Percentiles rank a stretch among this genome's conserved stretches.
Conservation (phyloP, 2,113 vertebrate genomes). For the Lucifuga dentata region DNA sequence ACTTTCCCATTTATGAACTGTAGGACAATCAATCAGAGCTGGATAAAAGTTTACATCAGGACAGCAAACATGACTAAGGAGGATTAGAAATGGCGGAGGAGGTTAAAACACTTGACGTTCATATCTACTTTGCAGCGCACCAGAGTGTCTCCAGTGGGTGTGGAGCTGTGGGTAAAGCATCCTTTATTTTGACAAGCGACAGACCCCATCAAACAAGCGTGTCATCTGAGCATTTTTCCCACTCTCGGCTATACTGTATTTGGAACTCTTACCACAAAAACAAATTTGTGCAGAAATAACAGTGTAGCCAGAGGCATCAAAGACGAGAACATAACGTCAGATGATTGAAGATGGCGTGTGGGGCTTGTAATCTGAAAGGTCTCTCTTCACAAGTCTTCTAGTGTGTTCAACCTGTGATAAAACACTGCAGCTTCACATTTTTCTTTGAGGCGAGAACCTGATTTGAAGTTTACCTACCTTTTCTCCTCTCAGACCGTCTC, state of each 20-base stretch:
- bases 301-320: slow-evolving; percentile 25
- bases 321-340: slow-evolving; percentile 24
- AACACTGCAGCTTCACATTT: slow-evolving; percentile 61
- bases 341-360: slow-evolving; percentile 47
- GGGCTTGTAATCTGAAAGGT: slow-evolving; percentile 43
- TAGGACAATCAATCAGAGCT: slow-evolving; percentile 16
- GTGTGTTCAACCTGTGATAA: slow-evolving; percentile 63
- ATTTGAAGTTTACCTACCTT: slow-evolving; percentile 91
- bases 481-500: slow-evolving; percentile 92
- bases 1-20: no score
- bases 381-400: slow-evolving; percentile 52
- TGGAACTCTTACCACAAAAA: slow-evolving; percentile 18
- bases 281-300: slow-evolving; percentile 14
- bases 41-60: slow-evolving; percentile 21
- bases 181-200: slow-evolving; percentile 55
- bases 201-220: slow-evolving; percentile 50
- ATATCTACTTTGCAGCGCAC: slow-evolving; percentile 35
- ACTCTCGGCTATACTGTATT: slow-evolving; percentile 34
- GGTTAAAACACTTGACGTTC: slow-evolving; percentile 29
- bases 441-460: slow-evolving; percentile 52
- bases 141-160: slow-evolving; percentile 39
- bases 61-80: slow-evolving; percentile 42
- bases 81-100: slow-evolving; percentile 27
- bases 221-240: slow-evolving; percentile 29
- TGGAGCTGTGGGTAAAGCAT: slow-evolving; percentile 22